Base-by-base conservation (phyloP, 2,797 vertebrate genomes). In the Rhynchonycteris naso region DNA sequence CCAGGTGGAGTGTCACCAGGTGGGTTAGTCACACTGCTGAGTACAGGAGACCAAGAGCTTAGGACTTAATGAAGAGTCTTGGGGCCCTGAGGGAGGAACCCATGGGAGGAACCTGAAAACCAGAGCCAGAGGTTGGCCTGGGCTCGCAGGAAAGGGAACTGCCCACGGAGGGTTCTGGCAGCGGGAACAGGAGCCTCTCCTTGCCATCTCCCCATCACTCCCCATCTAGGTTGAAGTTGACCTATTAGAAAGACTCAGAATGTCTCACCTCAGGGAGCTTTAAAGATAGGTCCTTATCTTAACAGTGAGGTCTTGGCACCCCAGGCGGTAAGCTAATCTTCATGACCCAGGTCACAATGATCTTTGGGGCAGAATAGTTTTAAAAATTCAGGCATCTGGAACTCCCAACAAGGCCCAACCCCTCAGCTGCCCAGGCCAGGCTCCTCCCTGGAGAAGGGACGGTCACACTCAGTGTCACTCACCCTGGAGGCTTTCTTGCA, bases 311-410 rank as follows among this genome's bases (percentile, higher is more conserved):
- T 14, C 38, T 52, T 18, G 47, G 12, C 5, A 0, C 16, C 24
- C 47, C 13, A n/a, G 66, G 18, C n/a, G 66, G 35, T 10, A 33
- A 50, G 13, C 6, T 1, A 8, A 22, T n/a, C 28, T 38, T n/a
- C 38, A 7, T 2, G 21, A 19, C 35, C 30, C 28, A 15, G 30
- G 26, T 16, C 76, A 7, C 8, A 5, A 26, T 0, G 28, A 35
- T 90, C 72, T 87, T 58, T 75, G 72, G 43, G 66, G 35, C 72
- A 65, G 86, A 94, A 75, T 13, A 87, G 81, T 59, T 84, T 18
- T 69, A 68, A 21, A 66, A 43, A 24, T 10, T 18, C n/a, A 5
- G 69, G 88, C 26, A 74, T 79, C 52, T 54, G 9, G 54, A 10
- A 35, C 52, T 11, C 80, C 28, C 5, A 4, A 47, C 71, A 21